Conservation (phyloP, 2,888 invertebrate species). For the Alitta virens region DNA sequence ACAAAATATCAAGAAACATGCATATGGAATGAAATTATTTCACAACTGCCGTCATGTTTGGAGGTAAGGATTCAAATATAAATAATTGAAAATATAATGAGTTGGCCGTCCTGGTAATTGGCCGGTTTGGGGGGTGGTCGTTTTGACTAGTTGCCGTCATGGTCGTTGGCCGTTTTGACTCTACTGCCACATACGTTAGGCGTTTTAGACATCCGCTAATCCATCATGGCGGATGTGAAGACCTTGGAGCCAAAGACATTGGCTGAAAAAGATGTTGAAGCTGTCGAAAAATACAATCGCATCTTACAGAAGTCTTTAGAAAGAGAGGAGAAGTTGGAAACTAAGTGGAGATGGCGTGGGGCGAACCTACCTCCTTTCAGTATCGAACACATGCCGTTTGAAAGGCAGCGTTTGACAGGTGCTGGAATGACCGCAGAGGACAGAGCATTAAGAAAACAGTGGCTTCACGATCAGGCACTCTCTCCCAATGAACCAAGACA, state of each 20-base stretch:
- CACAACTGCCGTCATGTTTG: too few species aligned
- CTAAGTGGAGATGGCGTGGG: slow-evolving; percentile 33
- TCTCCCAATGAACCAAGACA: slow-evolving; percentile 43
- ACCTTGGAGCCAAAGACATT: slow-evolving; percentile 18
- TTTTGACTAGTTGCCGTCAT: too few species aligned
- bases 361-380: slow-evolving; percentile 47
- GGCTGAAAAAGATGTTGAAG: slow-evolving; percentile 26
- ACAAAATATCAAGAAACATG: too few species aligned
- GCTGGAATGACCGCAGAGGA: slow-evolving; percentile 48
- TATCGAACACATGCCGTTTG: slow-evolving; percentile 47
- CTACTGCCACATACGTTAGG: too few species aligned
- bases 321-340: slow-evolving; percentile 24
- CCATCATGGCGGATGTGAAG: not conserved
- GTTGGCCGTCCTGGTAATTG: too few species aligned
- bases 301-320: not conserved
- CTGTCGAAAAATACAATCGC: slow-evolving; percentile 28
- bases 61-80: too few species aligned
- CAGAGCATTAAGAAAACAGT: slow-evolving; percentile 46
- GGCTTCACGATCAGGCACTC: slow-evolving; percentile 50
- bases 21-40: too few species aligned
- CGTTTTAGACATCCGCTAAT: too few species aligned
- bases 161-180: too few species aligned
- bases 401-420: slow-evolving; percentile 39
- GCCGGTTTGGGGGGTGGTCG: too few species aligned
- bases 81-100: too few species aligned